These are phyloP conservation scores for Myrmecophaga tridactyla DNA, from an alignment of 2,113 vertebrate species.

Conservation along the genomic window DNA sequence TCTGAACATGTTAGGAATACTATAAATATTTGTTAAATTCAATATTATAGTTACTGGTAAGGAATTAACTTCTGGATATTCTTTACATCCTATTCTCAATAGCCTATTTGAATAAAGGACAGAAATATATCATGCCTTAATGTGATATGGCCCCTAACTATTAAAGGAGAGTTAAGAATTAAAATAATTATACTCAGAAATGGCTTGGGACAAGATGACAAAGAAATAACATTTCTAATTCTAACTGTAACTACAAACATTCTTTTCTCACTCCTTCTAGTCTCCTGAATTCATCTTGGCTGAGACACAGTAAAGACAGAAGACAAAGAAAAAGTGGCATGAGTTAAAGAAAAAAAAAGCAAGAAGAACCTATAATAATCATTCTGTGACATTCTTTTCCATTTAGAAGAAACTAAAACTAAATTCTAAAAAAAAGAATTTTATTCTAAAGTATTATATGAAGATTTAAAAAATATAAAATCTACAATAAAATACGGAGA, in stretches of 20 bases:
- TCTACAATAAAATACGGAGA: background rate
- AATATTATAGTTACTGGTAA: background rate
- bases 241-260: background rate
- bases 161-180: slow-evolving; percentile 10
- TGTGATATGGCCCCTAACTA: background rate
- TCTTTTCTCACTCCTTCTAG: background rate
- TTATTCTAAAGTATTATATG: background rate
- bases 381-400: background rate
- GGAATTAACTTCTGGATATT: background rate
- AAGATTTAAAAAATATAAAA: slow-evolving; percentile 2
- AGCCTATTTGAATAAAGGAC: slow-evolving; percentile 1
- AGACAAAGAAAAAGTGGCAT: background rate
- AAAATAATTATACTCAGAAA: slow-evolving; percentile 48
- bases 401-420: slow-evolving; percentile 24
- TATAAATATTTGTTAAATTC: slow-evolving; percentile 12
- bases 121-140: background rate
- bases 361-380: background rate
- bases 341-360: background rate
- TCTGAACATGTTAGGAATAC: slow-evolving; percentile 10
- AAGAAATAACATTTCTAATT: slow-evolving; percentile 27
- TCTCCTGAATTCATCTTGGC: slow-evolving; percentile 27
- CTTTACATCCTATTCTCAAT: background rate
- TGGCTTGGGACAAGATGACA: background rate
- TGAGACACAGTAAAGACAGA: slow-evolving; percentile 6
- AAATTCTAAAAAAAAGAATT: background rate